Evolutionary conservation across 2,888 invertebrate species (phyloP), one percentile per base, ranked within the genome.

Genomic region (Drosophila fulvimacula): DNA sequence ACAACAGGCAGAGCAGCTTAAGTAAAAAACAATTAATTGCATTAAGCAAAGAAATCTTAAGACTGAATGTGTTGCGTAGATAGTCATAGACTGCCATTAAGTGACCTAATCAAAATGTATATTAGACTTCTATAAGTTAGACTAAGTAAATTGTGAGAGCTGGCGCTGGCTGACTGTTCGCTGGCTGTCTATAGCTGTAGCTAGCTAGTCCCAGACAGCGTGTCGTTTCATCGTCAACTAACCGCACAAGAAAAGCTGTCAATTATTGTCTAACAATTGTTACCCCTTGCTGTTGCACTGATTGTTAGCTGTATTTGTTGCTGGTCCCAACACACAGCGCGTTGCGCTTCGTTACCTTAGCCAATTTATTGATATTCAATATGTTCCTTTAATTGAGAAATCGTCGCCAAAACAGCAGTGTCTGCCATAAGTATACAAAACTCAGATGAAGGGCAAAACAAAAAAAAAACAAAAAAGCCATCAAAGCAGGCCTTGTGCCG

Each of bases 291-390:
- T 56, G 30, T 48, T 59, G 36, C 46, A 49, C 32, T 44, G 9
- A 19, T 59, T 64, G 17, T 27, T 55, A 30, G 30, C 42, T 24
- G 36, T 15, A 13, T 36, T 36, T 44, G 44, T 17, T 42, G 36
- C 17, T 42, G 42, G 39, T 15, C 44, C 15, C 24, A 19, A 24
- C 38, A 62, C 74, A 59, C 78, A 64, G 71, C 82, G 88, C 82
- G 82, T 75, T 82, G 86, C 83, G 82, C 88, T 85, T 83, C 61
- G 78, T 74, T 85, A 83, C 69, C 71, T 79, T 62, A 88, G 72
- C 69, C 69, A 69, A 71, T 70, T 69, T 71, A 70, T 73, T 88
- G 86, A 83, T 75, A 88, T 86, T 86, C 67, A 82, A 83, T 83
- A 77, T 75, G 83, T 42, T 69, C 68, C 67, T 79, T 81, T 79